These are phyloP conservation scores for Anomalospiza imberbis DNA, from an alignment of 2,797 vertebrate genomes.

Conservation along the genomic window DNA sequence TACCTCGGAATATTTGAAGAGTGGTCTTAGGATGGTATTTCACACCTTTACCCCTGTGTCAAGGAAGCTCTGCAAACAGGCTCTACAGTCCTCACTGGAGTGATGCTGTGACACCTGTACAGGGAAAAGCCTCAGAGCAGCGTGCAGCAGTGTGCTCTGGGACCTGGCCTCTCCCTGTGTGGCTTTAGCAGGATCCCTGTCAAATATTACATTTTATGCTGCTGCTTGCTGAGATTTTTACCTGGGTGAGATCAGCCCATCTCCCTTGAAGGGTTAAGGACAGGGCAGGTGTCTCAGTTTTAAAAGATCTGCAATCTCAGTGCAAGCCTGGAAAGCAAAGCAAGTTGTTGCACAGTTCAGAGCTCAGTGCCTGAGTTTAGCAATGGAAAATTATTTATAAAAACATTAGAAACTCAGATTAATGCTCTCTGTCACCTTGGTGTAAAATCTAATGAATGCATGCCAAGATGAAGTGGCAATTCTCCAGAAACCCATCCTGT, in stretches of 20 bases:
- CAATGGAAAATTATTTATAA: background rate
- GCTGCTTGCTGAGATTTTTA: background rate
- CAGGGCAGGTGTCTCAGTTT: background rate
- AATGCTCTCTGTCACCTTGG: background rate
- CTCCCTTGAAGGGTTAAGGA: background rate
- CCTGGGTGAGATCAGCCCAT: background rate
- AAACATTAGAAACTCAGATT: background rate
- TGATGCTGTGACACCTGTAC: accelerated
- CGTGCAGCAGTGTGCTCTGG: background rate
- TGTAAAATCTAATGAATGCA: background rate
- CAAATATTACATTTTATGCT: background rate
- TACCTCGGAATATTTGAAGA: background rate
- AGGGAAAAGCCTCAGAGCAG: background rate
- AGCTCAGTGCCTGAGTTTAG: background rate
- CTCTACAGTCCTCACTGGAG: background rate
- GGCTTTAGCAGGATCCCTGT: background rate
- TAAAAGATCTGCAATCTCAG: background rate
- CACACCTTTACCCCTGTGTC: background rate
- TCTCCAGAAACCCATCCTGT: background rate
- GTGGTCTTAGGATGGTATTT: background rate
- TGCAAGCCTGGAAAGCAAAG: background rate
- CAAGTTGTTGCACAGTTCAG: background rate
- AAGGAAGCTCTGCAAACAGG: background rate
- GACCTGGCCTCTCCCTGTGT: background rate
- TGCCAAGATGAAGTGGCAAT: background rate